Evolutionary conservation across 2,888 invertebrate genomes (phyloP).

Genomic region (Prionchulus punctatus): DNA sequence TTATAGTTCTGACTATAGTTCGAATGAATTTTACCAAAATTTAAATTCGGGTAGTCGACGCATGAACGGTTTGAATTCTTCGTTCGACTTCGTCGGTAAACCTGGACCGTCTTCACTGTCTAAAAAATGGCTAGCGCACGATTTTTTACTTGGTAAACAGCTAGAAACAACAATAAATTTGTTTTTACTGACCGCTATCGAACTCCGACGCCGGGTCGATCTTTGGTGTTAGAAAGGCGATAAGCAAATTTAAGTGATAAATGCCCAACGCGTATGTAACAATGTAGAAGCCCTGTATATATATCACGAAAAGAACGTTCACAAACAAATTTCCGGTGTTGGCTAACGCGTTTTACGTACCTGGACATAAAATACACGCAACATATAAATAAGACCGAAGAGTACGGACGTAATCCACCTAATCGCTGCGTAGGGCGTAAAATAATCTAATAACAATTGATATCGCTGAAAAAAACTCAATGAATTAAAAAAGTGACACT

Average conservation of each 20-base stretch:
- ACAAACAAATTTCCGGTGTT: not conserved
- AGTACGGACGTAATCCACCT: constrained; percentile 26
- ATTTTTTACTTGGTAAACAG: not conserved
- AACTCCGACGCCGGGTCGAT: constrained; percentile 85
- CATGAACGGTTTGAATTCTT: constrained; percentile 97
- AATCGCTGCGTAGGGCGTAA: constrained; percentile 25
- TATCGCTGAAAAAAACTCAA: constrained; percentile 22
- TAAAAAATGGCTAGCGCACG: constrained; percentile 14
- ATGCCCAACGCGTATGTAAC: constrained; percentile 97
- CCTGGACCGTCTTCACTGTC: constrained; percentile 53
- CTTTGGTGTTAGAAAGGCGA: constrained; percentile 98
- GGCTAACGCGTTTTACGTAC: constrained; percentile 13
- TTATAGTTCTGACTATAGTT: not conserved
- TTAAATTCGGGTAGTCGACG: constrained; percentile 91
- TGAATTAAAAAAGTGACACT: no score
- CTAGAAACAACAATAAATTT: constrained; percentile 3
- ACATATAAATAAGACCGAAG: constrained; percentile 19
- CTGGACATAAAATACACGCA: constrained; percentile 24
- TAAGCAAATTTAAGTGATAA: constrained; percentile 95
- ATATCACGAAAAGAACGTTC: not conserved
- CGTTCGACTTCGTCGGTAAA: constrained; percentile 78
- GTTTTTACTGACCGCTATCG: constrained; percentile 71
- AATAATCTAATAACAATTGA: constrained; percentile 28
- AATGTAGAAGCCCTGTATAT: constrained; percentile 86
- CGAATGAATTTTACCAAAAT: constrained; percentile 54